Conservation (phyloP, 2,113 vertebrate species). For the Microtus montanus region DNA sequence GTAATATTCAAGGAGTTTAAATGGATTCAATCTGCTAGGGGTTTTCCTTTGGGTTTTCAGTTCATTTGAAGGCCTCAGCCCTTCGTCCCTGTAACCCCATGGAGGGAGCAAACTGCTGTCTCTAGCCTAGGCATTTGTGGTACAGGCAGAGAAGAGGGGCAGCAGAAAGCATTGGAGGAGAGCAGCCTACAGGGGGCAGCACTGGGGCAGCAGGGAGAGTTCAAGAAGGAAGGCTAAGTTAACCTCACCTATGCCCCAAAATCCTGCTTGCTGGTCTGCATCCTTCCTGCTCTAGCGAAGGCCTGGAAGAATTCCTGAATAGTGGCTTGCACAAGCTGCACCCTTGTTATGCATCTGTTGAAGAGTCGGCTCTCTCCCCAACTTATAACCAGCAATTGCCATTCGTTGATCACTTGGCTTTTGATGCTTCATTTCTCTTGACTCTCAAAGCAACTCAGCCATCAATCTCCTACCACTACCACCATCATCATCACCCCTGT, state of each 20-base stretch:
- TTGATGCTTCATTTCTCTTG: not conserved
- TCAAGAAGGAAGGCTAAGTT: not conserved
- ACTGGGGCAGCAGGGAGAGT: not conserved
- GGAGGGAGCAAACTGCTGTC: not conserved
- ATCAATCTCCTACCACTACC: not conserved
- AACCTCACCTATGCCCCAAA: not conserved
- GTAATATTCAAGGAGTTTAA: slow-evolving; percentile 47
- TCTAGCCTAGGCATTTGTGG: not conserved
- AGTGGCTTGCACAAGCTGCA: not conserved
- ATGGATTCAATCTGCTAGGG: not conserved
- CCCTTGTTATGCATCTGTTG: not conserved
- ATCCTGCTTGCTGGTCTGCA: not conserved
- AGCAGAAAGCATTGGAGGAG: too few species aligned
- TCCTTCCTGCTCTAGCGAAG: not conserved
- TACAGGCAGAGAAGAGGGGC: fast-evolving
- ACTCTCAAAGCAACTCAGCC: not conserved
- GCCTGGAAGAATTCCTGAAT: not conserved
- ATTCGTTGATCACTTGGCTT: not conserved
- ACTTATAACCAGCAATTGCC: not conserved
- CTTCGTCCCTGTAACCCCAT: not conserved
- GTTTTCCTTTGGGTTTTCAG: not conserved
- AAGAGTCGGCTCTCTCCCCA: not conserved
- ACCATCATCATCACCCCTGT: not conserved
- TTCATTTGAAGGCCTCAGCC: not conserved
- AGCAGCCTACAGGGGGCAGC: fast-evolving